Percentiles rank a stretch among this genome's conserved stretches.
phyloP scores from a whole-genome alignment of 2,113 vertebrate species.

The Seriola rivoliana region DNA sequence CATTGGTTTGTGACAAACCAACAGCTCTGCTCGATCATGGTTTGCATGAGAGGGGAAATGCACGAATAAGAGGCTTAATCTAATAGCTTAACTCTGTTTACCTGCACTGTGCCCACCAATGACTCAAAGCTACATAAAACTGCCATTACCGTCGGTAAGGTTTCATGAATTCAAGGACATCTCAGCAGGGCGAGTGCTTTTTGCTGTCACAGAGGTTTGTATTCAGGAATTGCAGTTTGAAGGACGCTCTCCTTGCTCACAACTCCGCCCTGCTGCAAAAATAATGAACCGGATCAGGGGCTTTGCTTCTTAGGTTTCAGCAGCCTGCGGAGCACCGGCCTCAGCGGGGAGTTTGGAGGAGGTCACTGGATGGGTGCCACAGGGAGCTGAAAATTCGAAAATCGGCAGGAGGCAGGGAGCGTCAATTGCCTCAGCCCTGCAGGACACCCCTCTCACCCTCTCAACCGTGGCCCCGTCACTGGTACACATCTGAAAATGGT shows the following conservation, averaged over 20 bases:
- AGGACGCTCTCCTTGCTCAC: constrained; percentile 59
- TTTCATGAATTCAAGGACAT: constrained; percentile 60
- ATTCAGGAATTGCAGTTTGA: constrained; percentile 49
- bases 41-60: constrained; percentile 34
- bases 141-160: constrained; percentile 47
- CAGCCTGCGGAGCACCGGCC: constrained; percentile 59
- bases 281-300: constrained; percentile 56
- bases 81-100: constrained; percentile 52
- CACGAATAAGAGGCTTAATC: constrained; percentile 47
- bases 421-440: constrained; percentile 68
- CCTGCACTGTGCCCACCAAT: constrained; percentile 43
- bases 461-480: constrained; percentile 52
- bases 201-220: constrained; percentile 54
- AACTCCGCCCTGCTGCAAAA: constrained; percentile 58
- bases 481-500: constrained; percentile 83
- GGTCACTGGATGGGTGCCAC: constrained; percentile 72
- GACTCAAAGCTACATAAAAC: constrained; percentile 27
- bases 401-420: constrained; percentile 69
- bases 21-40: constrained; percentile 23
- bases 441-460: constrained; percentile 46
- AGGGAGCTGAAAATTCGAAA: constrained; percentile 73
- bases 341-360: constrained; percentile 60
- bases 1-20: constrained; percentile 23
- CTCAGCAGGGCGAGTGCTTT: constrained; percentile 54
- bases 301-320: constrained; percentile 74